These are phyloP conservation scores for Coturnix japonica DNA, from an alignment of 2,113 vertebrate genomes.

Conservation along the genomic window DNA sequence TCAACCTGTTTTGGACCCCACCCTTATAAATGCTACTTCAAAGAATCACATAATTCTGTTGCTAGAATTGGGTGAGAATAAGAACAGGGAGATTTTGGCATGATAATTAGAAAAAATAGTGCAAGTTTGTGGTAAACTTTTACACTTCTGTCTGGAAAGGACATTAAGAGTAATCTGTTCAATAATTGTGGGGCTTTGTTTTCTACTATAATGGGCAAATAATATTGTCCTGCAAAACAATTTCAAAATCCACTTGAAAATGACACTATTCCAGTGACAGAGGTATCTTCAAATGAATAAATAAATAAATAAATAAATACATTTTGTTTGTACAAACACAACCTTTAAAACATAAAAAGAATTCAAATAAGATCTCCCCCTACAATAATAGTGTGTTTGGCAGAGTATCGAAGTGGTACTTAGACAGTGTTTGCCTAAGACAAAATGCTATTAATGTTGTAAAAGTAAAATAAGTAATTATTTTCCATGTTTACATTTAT, in stretches of 20 bases:
- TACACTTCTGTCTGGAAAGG: neutral
- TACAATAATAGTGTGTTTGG: neutral
- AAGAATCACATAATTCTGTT: constrained; percentile 34
- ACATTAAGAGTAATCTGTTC: constrained; percentile 71
- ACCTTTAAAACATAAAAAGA: neutral
- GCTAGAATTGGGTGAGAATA: constrained; percentile 5
- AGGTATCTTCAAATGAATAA: constrained; percentile 25
- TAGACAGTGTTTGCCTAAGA: neutral
- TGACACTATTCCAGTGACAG: constrained; percentile 1
- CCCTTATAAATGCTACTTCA: constrained; percentile 48
- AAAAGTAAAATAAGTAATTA: neutral
- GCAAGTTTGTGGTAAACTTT: constrained; percentile 21
- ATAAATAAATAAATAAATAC: too few relatives aligned
- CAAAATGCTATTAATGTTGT: neutral
- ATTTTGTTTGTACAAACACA: constrained; percentile 33
- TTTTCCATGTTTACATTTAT: neutral
- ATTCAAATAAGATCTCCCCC: neutral
- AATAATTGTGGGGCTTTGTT: constrained; percentile 52
- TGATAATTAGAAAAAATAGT: constrained; percentile 59
- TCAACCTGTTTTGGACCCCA: neutral
- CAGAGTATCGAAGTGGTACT: neutral
- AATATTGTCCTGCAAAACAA: constrained; percentile 47
- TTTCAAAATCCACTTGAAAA: constrained; percentile 64
- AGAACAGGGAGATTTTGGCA: constrained; percentile 33
- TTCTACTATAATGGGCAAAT: constrained; percentile 42